Conservation (phyloP, 2,888 invertebrate species). For the Rhagonycha lutea region DNA sequence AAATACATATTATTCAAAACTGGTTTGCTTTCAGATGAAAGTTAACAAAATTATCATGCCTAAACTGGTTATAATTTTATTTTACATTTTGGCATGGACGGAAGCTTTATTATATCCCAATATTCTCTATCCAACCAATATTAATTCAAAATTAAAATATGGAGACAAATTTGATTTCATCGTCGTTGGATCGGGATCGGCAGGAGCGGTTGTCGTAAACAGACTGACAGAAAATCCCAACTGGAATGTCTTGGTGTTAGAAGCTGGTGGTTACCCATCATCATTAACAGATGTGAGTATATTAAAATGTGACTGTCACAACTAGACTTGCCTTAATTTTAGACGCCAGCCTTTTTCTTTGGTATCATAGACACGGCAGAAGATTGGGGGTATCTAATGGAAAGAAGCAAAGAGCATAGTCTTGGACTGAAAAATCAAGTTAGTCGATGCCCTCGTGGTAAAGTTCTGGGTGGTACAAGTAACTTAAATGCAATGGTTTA, state of each 20-base stretch:
- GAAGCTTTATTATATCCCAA: background rate
- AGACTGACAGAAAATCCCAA: background rate
- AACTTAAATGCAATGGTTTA: slow-evolving; percentile 69
- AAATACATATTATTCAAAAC: too few species aligned
- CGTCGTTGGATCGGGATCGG: background rate
- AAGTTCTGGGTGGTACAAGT: slow-evolving; percentile 68
- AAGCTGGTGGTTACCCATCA: slow-evolving; percentile 1
- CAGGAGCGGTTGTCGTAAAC: background rate
- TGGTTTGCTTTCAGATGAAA: background rate
- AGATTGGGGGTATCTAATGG: slow-evolving; percentile 56
- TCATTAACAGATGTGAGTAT: background rate
- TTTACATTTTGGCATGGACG: background rate
- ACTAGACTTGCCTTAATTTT: slow-evolving; percentile 30
- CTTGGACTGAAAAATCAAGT: slow-evolving; percentile 44
- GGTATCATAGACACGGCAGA: slow-evolving; percentile 37
- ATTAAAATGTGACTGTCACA: slow-evolving; percentile 3
- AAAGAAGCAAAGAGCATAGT: slow-evolving; percentile 53
- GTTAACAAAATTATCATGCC: background rate
- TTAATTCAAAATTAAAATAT: background rate
- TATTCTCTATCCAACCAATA: background rate
- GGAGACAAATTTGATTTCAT: background rate
- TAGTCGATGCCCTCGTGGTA: slow-evolving; percentile 64
- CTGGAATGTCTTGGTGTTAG: background rate
- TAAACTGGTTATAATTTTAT: background rate
- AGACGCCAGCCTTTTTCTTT: slow-evolving; percentile 53